Percentiles rank a stretch among this genome's conserved stretches.
Conservation (phyloP, 1,140 invertebrate species). For the Ephestia elutella region DNA sequence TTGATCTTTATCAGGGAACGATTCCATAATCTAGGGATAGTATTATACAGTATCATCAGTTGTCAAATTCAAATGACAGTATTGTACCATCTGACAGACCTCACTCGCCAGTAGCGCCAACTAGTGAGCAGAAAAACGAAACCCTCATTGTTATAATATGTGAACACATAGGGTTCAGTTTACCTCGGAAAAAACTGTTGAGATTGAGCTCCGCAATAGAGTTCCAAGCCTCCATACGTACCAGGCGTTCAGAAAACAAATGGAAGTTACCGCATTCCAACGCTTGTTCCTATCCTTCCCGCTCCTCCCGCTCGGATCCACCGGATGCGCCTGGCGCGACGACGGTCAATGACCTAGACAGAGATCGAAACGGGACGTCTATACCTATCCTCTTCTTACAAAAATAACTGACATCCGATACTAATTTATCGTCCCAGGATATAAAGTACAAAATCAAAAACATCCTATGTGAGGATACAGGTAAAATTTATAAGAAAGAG, state of each 20-base stretch:
- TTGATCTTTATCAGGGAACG: too few relatives aligned
- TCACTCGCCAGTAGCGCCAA: too few relatives aligned
- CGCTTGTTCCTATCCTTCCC: slow-evolving; percentile 35
- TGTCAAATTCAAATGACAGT: too few relatives aligned
- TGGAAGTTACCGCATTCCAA: slow-evolving; percentile 50
- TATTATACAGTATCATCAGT: too few relatives aligned
- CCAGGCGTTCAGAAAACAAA: slow-evolving; percentile 37
- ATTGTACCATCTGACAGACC: too few relatives aligned
- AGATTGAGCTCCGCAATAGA: slow-evolving; percentile 25
- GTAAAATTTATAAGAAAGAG: slow-evolving; percentile 37
- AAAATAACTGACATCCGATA: not conserved
- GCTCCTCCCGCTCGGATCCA: slow-evolving; percentile 15
- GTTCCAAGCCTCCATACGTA: slow-evolving; percentile 56
- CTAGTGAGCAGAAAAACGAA: too few relatives aligned
- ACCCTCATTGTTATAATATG: not conserved
- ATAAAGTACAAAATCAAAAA: slow-evolving; percentile 18
- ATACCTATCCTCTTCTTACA: slow-evolving; percentile 24
- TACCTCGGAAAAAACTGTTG: not conserved
- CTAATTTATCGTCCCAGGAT: not conserved
- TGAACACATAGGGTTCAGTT: not conserved
- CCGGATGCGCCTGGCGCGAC: slow-evolving; percentile 25
- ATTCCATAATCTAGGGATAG: too few relatives aligned
- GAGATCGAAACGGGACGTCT: slow-evolving; percentile 48
- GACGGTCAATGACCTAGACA: slow-evolving; percentile 48
- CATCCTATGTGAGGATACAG: slow-evolving; percentile 24